Evolutionary conservation across 2,113 vertebrate genomes (phyloP).

Genomic region (Clinocottus analis): DNA sequence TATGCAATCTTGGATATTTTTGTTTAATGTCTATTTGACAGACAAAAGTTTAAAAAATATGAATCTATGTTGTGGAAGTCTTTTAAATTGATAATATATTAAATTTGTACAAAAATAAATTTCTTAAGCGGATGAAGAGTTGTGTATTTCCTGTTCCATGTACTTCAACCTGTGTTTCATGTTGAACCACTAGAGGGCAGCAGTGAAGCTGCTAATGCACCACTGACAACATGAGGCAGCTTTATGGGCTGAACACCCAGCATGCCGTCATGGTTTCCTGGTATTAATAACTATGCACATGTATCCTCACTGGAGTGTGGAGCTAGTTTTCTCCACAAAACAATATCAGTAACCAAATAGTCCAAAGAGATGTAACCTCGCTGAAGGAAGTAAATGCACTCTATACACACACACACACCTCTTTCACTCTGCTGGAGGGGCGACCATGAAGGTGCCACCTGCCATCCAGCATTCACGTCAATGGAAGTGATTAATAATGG

Average conservation of each 20-base stretch:
- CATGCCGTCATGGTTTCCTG: neutral
- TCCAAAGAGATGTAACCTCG: too few species aligned
- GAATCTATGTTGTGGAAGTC: neutral
- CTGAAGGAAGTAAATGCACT: too few species aligned
- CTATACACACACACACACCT: too few species aligned
- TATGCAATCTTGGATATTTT: slow-evolving; percentile 10
- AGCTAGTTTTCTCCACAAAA: neutral
- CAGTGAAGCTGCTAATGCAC: too few species aligned
- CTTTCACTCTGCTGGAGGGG: too few species aligned
- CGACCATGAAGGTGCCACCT: too few species aligned
- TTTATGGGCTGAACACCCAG: neutral
- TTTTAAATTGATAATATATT: neutral
- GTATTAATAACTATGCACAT: neutral
- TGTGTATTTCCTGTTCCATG: neutral
- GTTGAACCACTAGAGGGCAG: neutral
- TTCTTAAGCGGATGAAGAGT: neutral
- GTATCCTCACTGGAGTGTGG: neutral
- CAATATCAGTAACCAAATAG: neutral
- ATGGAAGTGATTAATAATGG: too few species aligned
- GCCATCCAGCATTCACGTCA: too few species aligned
- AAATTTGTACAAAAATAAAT: neutral
- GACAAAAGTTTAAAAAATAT: neutral
- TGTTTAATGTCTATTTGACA: neutral
- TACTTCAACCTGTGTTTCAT: neutral
- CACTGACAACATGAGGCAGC: neutral